A percentile compares a stretch with the other conserved stretches of the same genome.
phyloP scores from a whole-genome alignment of 2,113 vertebrate species.

The Apteryx mantelli region DNA sequence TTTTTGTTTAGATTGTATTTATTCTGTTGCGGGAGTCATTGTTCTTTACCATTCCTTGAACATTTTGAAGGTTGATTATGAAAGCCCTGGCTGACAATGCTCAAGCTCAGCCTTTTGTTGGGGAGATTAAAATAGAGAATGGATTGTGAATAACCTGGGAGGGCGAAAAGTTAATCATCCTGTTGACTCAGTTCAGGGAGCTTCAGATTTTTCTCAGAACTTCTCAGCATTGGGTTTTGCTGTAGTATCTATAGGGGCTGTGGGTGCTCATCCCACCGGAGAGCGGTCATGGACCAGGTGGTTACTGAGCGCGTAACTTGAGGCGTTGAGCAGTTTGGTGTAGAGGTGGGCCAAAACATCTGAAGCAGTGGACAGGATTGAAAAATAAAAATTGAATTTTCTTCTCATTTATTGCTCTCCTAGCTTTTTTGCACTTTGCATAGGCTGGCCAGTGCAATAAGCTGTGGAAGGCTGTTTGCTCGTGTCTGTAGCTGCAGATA shows the following conservation, averaged over 20 bases:
- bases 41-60: constrained; percentile 32
- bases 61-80: background rate
- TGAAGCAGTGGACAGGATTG: too few species aligned
- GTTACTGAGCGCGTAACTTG: background rate
- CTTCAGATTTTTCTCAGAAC: background rate
- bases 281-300: background rate
- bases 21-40: constrained; percentile 26
- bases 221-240: background rate
- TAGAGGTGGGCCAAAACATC: background rate
- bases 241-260: background rate
- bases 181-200: background rate
- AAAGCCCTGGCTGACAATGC: constrained; percentile 31
- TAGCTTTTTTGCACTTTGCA: background rate
- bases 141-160: constrained; percentile 37
- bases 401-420: background rate
- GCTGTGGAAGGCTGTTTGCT: background rate
- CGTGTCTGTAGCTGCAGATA: background rate
- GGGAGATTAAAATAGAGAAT: constrained; percentile 50
- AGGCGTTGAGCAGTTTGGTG: background rate
- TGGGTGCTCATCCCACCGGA: background rate
- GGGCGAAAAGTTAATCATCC: background rate
- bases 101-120: constrained; percentile 43
- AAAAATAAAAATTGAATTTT: background rate
- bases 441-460: background rate
- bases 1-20: constrained; percentile 22